phyloP scores from a whole-genome alignment of 2,888 invertebrate genomes.

The Apamea anceps region DNA sequence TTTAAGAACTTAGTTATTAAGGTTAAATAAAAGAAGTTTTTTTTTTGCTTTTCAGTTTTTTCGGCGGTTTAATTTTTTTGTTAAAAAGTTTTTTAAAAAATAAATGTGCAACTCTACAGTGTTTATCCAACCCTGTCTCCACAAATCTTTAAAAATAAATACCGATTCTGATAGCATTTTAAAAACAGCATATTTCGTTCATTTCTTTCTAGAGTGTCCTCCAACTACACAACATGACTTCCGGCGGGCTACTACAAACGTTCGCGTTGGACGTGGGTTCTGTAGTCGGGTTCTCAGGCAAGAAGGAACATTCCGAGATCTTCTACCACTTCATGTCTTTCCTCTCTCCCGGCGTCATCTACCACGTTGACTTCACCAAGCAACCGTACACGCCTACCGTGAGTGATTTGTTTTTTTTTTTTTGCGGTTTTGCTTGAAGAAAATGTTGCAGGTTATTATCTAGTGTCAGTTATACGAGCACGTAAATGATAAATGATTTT shows the following conservation, averaged over 20 bases:
- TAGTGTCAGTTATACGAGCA: not conserved
- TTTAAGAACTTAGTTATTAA: too few species aligned
- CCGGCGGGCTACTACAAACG: slow-evolving; percentile 93
- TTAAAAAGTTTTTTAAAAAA: too few species aligned
- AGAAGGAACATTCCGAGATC: slow-evolving; percentile 96
- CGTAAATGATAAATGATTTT: too few species aligned
- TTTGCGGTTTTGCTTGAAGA: not conserved
- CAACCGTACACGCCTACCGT: slow-evolving; percentile 90
- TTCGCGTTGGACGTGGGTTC: slow-evolving; percentile 97
- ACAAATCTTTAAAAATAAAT: not conserved
- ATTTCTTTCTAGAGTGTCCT: slow-evolving; percentile 92
- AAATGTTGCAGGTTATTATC: not conserved
- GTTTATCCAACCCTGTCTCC: not conserved
- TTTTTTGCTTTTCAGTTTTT: too few species aligned
- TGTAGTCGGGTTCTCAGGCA: slow-evolving; percentile 95
- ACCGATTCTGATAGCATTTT: not conserved
- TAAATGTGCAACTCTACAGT: not conserved
- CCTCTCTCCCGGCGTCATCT: slow-evolving; percentile 96
- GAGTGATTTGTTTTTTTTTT: not conserved
- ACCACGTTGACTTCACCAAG: slow-evolving; percentile 94
- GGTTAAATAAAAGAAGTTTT: too few species aligned
- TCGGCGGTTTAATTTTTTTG: too few species aligned
- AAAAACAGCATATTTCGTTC: not conserved
- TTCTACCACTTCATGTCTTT: slow-evolving; percentile 99
- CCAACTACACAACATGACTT: slow-evolving; percentile 93